These are phyloP conservation scores for Cliona cf. orientalis DNA, from an alignment of 37 sponge, comb jelly and placozoan species.

Conservation along the genomic window DNA sequence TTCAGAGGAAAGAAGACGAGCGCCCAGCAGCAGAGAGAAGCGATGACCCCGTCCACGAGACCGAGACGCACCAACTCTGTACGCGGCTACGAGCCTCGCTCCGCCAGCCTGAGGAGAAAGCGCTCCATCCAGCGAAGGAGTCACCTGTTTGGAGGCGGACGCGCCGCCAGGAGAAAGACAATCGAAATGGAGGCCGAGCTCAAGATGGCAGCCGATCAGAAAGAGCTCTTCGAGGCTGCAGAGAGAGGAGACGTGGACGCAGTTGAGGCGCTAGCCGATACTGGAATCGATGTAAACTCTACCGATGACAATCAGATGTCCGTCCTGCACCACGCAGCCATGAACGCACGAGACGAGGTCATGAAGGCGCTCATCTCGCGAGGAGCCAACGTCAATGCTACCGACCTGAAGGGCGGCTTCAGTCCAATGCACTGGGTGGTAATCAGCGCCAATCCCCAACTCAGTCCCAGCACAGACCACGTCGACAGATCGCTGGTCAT, in stretches of 20 bases:
- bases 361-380: conserved; percentile 44
- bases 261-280: conserved; percentile 27
- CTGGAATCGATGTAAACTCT: conserved; percentile 51
- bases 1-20: conserved; percentile 1
- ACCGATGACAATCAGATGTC: conserved; percentile 59
- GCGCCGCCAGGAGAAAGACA: background rate
- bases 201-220: conserved; percentile 12
- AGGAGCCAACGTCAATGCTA: conserved; percentile 48
- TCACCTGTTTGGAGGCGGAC: background rate
- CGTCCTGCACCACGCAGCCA: conserved; percentile 73
- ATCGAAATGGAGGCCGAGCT: conserved; percentile 26
- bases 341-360: conserved; percentile 59
- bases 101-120: conserved; percentile 36
- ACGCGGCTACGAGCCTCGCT: conserved; percentile 12
- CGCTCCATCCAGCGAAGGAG: conserved; percentile 10
- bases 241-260: conserved; percentile 55
- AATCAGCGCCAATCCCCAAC: conserved; percentile 47
- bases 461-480: conserved; percentile 23
- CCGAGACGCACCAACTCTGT: conserved; percentile 8
- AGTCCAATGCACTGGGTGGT: conserved; percentile 71
- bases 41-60: background rate
- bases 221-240: conserved; percentile 32
- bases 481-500: conserved; percentile 47
- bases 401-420: conserved; percentile 72
- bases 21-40: background rate